phyloP scores from a whole-genome alignment of 2,888 invertebrate species.

The Eristalinus sepulchralis region DNA sequence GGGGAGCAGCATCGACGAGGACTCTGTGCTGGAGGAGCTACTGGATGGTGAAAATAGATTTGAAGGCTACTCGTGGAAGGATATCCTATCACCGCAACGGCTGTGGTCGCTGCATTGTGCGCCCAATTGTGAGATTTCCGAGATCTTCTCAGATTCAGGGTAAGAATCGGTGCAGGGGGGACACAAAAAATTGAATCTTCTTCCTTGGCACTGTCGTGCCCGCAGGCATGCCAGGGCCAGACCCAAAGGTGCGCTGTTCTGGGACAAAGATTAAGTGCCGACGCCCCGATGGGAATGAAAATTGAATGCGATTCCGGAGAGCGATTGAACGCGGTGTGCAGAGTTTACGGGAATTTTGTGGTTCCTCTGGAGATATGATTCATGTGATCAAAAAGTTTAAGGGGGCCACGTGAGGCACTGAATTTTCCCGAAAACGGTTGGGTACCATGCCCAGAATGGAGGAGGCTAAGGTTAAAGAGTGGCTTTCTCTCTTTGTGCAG shows the following conservation, averaged over 20 bases:
- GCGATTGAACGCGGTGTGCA: not conserved
- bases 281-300: not conserved
- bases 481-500: too few species aligned
- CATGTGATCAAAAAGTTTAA: not conserved
- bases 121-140: slow-evolving; percentile 74
- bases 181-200: too few species aligned
- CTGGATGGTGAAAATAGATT: not conserved
- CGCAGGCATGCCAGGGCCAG: too few species aligned
- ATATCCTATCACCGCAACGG: slow-evolving; percentile 74
- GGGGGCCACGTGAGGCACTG: not conserved
- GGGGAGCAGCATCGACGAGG: not conserved
- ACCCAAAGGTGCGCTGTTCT: too few species aligned
- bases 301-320: not conserved
- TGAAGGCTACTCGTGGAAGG: slow-evolving; percentile 49
- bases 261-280: not conserved
- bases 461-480: too few species aligned
- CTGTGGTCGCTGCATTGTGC: slow-evolving; percentile 75
- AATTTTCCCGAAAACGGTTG: not conserved
- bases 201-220: too few species aligned
- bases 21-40: slow-evolving; percentile 8
- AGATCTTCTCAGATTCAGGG: slow-evolving; percentile 72
- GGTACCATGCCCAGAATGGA: not conserved
- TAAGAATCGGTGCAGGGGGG: not conserved
- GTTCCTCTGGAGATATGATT: not conserved
- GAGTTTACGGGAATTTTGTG: not conserved